A percentile compares a stretch with the other conserved stretches of the same genome.
These are phyloP conservation scores for Parauchenoglanis ngamensis DNA, from an alignment of 2,797 vertebrate species.

Conservation along the genomic window DNA sequence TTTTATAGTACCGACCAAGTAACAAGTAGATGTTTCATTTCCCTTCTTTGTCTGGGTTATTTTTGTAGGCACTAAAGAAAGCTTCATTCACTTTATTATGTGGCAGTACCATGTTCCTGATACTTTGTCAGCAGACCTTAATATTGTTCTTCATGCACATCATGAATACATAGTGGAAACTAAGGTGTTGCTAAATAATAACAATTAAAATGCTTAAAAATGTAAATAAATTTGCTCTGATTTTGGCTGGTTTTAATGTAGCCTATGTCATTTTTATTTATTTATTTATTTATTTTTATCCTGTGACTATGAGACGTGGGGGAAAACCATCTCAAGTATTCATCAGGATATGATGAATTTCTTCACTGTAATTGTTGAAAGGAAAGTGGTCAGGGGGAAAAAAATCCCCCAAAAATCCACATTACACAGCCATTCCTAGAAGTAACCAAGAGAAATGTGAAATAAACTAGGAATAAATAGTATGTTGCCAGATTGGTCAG, in stretches of 20 bases:
- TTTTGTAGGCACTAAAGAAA: background rate
- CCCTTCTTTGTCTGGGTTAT: background rate
- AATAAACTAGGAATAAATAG: background rate
- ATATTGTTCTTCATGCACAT: background rate
- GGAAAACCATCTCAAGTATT: background rate
- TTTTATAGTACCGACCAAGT: background rate
- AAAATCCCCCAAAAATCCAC: background rate
- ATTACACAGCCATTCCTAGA: no score
- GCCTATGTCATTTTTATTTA: no score
- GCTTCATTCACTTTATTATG: background rate
- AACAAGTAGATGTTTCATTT: background rate
- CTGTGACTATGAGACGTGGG: background rate
- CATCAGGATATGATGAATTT: background rate
- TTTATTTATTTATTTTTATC: background rate
- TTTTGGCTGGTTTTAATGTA: constrained; percentile 4
- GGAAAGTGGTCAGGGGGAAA: background rate
- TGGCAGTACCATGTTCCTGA: background rate
- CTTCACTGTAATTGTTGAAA: background rate
- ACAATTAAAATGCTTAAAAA: no score
- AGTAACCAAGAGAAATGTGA: background rate
- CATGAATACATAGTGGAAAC: background rate
- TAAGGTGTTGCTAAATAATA: no score
- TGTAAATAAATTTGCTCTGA: background rate
- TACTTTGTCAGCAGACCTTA: background rate
- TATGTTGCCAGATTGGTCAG: constrained; percentile 19